Base-by-base conservation (phyloP, 2,113 vertebrate species). In the Motacilla alba region DNA sequence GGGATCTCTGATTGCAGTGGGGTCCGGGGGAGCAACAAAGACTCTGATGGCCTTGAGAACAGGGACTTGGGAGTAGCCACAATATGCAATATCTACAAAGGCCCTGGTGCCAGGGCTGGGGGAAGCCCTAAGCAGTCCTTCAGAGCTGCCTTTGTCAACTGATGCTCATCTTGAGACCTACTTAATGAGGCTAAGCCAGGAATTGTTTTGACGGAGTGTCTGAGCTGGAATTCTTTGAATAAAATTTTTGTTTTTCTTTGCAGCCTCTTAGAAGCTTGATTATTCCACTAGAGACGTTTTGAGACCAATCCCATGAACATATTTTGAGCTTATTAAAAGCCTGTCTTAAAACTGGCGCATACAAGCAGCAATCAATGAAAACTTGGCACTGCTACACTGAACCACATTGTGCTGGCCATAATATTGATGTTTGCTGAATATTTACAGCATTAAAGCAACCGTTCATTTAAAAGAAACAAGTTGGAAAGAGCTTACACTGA, bases 321-420 rank as follows among this genome's bases (percentile, higher is more conserved):
- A 89, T 77, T 96, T 96, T 78, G 81, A 96, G 94, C 91, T 97
- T 97, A 97, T 97, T 97, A 95, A 97, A 96, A 96, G 77, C 70
- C 69, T 96, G 97, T 94, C 89, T 94, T 88, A 89, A 95, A 94
- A 95, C 76, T 96, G 96, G 96, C 95, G 56, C 90, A 50, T 74
- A 46, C 28, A 68, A 91, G 93, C 78, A 94, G 75, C 88, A 94
- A 96, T 97, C 96, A 97, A 91, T 90, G 91, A 95, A 94, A 49
- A 90, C 72, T 90, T 95, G 96, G 97, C 89, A 90, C 76, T 53
- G 87, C 37, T 60, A 80, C 52, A 81, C 68, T 94, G 93, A 96
- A 70, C 63, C 90, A 35, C 86, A 90, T 90, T 96, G 91, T 87
- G 83, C 81, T 67, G 72, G 89, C 91, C 86, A 95, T 95, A 95